Evolutionary conservation across 2,888 invertebrate species (phyloP).

Genomic region (Andrena fulva): DNA sequence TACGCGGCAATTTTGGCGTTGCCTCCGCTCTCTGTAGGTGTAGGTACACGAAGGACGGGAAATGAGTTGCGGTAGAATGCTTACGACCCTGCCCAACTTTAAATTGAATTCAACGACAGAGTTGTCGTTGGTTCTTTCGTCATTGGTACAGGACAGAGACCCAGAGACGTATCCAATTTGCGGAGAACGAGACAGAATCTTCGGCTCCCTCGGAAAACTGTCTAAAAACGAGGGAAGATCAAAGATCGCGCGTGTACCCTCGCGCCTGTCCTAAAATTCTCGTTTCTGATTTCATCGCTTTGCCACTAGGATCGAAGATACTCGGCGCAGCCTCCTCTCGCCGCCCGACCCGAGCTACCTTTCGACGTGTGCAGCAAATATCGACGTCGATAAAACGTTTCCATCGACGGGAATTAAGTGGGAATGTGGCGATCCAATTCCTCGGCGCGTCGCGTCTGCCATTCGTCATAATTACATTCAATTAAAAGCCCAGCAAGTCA

Average conservation of each 20-base stretch:
- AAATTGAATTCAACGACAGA: conserved; percentile 74
- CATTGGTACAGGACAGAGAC: conserved; percentile 16
- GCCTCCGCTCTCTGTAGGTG: conserved; percentile 43
- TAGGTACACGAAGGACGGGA: conserved; percentile 61
- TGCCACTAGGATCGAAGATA: background rate
- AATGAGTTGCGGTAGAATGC: conserved; percentile 75
- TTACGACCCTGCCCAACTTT: conserved; percentile 74
- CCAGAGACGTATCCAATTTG: conserved; percentile 45
- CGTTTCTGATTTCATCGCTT: conserved; percentile 1
- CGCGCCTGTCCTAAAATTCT: background rate
- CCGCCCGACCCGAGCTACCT: background rate
- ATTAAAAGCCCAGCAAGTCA: conserved; percentile 63
- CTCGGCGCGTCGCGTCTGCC: conserved; percentile 44
- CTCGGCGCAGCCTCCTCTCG: background rate
- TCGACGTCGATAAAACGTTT: conserved; percentile 21
- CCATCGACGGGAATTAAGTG: conserved; percentile 56
- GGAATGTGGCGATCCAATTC: conserved; percentile 61
- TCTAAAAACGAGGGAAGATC: background rate
- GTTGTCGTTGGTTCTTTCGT: conserved; percentile 23
- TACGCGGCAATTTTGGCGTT: conserved; percentile 70
- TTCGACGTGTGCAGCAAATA: background rate
- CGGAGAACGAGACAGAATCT: conserved; percentile 8
- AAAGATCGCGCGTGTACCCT: background rate
- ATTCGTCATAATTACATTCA: conserved; percentile 66
- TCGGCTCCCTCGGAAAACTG: background rate